Percentiles rank a stretch among this genome's conserved stretches.
Evolutionary conservation across 2,113 vertebrate genomes (phyloP).

Genomic region (Ahaetulla prasina): DNA sequence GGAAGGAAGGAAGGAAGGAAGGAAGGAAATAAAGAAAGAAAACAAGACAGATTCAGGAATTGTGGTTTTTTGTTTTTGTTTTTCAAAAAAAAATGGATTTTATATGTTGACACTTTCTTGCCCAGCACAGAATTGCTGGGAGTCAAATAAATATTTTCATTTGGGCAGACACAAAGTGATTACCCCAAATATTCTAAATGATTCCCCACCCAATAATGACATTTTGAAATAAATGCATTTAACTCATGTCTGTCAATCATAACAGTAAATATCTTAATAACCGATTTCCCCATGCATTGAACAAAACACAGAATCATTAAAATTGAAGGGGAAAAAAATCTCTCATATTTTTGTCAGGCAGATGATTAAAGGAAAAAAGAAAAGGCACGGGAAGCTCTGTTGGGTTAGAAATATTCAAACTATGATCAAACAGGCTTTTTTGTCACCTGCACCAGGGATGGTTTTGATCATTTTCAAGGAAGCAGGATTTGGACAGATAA

Average conservation of each 20-base stretch:
- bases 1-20: neutral
- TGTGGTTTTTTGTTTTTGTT: neutral
- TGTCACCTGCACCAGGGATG: neutral
- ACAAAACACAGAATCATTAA: neutral
- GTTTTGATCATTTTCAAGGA: slow-evolving; percentile 28
- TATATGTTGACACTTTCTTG: neutral
- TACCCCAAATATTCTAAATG: neutral
- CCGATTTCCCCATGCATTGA: neutral
- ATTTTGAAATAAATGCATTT: neutral
- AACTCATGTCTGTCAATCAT: neutral
- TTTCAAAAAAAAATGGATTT: neutral
- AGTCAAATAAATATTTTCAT: neutral
- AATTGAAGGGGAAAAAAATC: neutral
- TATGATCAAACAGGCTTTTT: slow-evolving; percentile 9
- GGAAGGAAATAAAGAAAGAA: neutral
- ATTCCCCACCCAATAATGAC: neutral
- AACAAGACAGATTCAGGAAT: neutral
- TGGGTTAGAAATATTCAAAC: neutral
- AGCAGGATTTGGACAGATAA: neutral
- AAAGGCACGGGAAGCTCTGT: neutral
- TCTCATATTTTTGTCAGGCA: slow-evolving; percentile 13
- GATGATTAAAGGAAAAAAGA: neutral
- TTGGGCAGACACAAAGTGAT: neutral
- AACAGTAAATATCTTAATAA: neutral
- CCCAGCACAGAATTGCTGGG: neutral